phyloP scores from a whole-genome alignment of 2,888 invertebrate genomes.

The Sinotaia quadrata region DNA sequence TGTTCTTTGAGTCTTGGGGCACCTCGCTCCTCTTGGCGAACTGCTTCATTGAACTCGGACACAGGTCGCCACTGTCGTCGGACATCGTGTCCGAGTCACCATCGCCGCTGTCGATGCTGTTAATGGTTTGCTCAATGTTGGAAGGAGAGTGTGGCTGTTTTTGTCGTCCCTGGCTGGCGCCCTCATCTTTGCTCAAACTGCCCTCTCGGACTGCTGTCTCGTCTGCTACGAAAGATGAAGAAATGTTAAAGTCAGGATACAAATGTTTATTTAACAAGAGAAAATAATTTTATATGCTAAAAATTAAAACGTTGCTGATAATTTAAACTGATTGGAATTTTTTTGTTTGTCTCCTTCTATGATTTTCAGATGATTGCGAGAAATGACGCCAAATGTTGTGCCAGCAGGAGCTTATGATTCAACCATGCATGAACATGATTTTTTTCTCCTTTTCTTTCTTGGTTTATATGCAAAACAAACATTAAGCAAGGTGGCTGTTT shows the following conservation, averaged over 20 bases:
- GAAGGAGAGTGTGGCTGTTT: not conserved
- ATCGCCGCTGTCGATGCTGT: not conserved
- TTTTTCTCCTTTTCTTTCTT: too few species aligned
- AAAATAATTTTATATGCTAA: not conserved
- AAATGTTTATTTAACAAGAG: not conserved
- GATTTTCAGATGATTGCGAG: too few species aligned
- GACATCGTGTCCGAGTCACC: slow-evolving; percentile 14
- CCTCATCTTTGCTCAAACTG: not conserved
- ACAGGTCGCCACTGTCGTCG: slow-evolving; percentile 12
- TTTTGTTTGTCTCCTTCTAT: too few species aligned
- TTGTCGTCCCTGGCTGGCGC: not conserved
- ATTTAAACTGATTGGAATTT: too few species aligned
- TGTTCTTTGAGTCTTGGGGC: slow-evolving; percentile 58
- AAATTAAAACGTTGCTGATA: too few species aligned
- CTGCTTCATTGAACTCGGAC: not conserved
- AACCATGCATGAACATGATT: too few species aligned
- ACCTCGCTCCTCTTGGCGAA: slow-evolving; percentile 23
- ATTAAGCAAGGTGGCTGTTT: too few species aligned
- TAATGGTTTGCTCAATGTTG: not conserved
- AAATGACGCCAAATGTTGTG: too few species aligned
- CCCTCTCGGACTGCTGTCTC: too few species aligned
- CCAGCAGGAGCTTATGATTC: too few species aligned
- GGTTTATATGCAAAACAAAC: too few species aligned
- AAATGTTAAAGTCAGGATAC: not conserved
- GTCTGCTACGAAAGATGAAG: too few species aligned